Percentiles rank a stretch among this genome's conserved stretches.
phyloP scores from a whole-genome alignment of 2,888 invertebrate genomes.

The Noctua janthina region DNA sequence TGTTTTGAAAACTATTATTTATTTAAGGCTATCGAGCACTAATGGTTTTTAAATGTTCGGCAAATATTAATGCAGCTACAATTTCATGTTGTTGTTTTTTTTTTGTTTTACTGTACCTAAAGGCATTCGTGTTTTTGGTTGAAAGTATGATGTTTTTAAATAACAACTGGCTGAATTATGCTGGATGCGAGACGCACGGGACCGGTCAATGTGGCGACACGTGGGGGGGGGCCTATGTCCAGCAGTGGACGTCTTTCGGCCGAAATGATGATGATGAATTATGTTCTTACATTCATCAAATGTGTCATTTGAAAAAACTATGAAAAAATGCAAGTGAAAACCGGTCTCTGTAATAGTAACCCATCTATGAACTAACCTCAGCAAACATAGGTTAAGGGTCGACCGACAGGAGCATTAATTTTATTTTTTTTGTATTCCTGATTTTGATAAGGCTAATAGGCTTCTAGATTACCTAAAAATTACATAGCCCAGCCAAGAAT shows the following conservation, averaged over 20 bases:
- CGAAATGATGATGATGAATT: too few relatives aligned
- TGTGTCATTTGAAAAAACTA: neutral
- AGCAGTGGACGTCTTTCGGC: too few relatives aligned
- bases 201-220: too few relatives aligned
- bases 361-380: neutral
- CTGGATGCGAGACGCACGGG: too few relatives aligned
- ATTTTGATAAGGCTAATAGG: neutral
- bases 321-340: neutral
- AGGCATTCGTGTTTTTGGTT: neutral
- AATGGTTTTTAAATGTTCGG: constrained; percentile 65
- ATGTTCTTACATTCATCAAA: neutral
- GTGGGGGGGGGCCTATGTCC: too few relatives aligned
- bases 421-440: neutral
- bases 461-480: neutral
- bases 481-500: too few relatives aligned
- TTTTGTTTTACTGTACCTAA: neutral
- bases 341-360: neutral
- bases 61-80: constrained; percentile 10
- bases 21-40: constrained; percentile 45
- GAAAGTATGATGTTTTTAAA: neutral
- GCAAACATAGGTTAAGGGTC: neutral
- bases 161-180: neutral
- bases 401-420: neutral
- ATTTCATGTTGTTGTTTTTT: neutral
- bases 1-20: constrained; percentile 38